Evolutionary conservation across 2,888 invertebrate genomes (phyloP).

Genomic region (Brenthis daphne): DNA sequence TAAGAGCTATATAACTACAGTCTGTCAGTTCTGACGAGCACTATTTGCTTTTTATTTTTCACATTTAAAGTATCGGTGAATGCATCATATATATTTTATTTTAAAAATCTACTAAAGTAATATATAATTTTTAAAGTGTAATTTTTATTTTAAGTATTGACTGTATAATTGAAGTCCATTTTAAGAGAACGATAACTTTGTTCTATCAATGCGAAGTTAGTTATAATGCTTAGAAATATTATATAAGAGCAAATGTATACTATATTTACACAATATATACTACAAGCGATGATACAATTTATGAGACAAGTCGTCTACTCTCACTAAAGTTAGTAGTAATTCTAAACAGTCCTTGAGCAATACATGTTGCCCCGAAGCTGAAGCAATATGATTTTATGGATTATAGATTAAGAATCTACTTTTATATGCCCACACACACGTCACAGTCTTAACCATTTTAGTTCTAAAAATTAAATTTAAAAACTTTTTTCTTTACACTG

Average conservation of each 20-base stretch:
- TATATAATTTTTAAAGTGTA: background rate
- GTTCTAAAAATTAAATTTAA: too few species aligned
- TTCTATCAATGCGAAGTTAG: too few species aligned
- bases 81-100: constrained; percentile 12
- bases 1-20: constrained; percentile 32
- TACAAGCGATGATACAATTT: constrained; percentile 1
- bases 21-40: constrained; percentile 30
- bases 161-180: background rate
- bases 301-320: background rate
- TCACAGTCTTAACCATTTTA: background rate
- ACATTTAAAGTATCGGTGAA: constrained; percentile 10
- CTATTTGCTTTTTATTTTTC: constrained; percentile 31
- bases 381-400: constrained; percentile 45
- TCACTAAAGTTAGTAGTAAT: constrained; percentile 36
- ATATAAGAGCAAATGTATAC: too few species aligned
- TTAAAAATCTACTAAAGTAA: background rate
- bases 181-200: too few species aligned
- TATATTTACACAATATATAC: too few species aligned
- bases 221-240: too few species aligned
- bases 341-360: constrained; percentile 28
- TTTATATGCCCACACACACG: constrained; percentile 4
- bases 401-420: constrained; percentile 37
- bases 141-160: background rate
- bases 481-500: too few species aligned
- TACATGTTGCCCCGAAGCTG: constrained; percentile 33